Conservation (phyloP, 2,797 vertebrate genomes). For the Phataginus tetradactyla region DNA sequence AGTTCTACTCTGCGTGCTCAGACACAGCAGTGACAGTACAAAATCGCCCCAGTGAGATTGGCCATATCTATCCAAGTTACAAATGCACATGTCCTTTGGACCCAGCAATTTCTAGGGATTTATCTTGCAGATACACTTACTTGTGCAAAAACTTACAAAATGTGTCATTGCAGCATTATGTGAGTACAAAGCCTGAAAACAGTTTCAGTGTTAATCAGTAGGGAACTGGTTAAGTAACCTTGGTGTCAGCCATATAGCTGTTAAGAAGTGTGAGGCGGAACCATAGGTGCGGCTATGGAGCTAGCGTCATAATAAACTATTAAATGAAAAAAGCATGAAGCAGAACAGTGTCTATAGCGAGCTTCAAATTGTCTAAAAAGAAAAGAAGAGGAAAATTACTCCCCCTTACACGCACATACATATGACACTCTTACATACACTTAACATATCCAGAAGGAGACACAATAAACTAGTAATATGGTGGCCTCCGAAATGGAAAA, state of each 20-base stretch:
- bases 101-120: neutral
- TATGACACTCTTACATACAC: neutral
- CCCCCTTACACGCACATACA: neutral
- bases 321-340: neutral
- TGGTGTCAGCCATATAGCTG: neutral
- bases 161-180: neutral
- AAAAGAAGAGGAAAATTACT: neutral
- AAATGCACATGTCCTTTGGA: neutral
- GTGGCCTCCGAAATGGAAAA: neutral
- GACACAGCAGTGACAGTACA: neutral
- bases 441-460: neutral
- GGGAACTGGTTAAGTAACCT: neutral
- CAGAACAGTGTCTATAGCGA: neutral
- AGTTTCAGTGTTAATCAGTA: neutral
- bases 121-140: neutral
- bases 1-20: neutral
- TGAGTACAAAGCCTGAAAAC: neutral
- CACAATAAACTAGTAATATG: neutral
- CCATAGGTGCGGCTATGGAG: fast-evolving
- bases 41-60: fast-evolving
- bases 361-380: neutral
- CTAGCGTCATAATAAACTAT: fast-evolving
- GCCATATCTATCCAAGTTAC: neutral
- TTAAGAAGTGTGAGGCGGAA: neutral
- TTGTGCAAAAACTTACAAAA: neutral